Evolutionary conservation across 2,797 vertebrate genomes (phyloP).

Genomic region (Poeciliopsis infans): DNA sequence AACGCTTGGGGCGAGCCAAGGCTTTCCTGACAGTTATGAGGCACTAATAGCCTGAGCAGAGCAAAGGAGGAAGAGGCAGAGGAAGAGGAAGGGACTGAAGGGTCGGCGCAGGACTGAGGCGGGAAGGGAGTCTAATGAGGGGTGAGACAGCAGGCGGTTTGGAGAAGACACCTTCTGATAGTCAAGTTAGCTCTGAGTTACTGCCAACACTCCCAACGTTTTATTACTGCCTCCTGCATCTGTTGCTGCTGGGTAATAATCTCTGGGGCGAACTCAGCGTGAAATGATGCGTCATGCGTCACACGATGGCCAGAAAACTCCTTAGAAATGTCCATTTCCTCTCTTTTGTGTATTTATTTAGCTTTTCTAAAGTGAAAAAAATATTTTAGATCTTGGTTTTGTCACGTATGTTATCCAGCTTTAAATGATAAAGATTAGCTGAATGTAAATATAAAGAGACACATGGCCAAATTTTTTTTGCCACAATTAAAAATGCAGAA

Average conservation of each 20-base stretch:
- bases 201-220: slow-evolving; percentile 25
- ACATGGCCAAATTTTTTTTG: too few species aligned
- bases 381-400: neutral
- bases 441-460: too few species aligned
- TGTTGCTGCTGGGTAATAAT: neutral
- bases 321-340: neutral
- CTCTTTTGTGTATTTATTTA: neutral
- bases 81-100: slow-evolving; percentile 27
- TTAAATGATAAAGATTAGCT: neutral
- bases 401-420: neutral
- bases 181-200: slow-evolving; percentile 51
- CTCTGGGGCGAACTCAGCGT: slow-evolving; percentile 1
- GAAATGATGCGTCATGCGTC: slow-evolving; percentile 7
- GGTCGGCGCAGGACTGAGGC: slow-evolving; percentile 27
- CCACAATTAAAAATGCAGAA: too few species aligned
- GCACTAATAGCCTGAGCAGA: slow-evolving; percentile 61
- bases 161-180: slow-evolving; percentile 54
- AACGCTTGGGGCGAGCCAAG: slow-evolving; percentile 69
- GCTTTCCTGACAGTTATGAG: slow-evolving; percentile 69
- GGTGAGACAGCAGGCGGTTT: slow-evolving; percentile 61
- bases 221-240: slow-evolving; percentile 22
- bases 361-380: neutral
- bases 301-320: neutral
- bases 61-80: slow-evolving; percentile 50
- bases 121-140: slow-evolving; percentile 58